A percentile compares a stretch with the other conserved stretches of the same genome.
phyloP scores from a whole-genome alignment of 2,888 invertebrate species.

The Sceliomorpha sp. region DNA sequence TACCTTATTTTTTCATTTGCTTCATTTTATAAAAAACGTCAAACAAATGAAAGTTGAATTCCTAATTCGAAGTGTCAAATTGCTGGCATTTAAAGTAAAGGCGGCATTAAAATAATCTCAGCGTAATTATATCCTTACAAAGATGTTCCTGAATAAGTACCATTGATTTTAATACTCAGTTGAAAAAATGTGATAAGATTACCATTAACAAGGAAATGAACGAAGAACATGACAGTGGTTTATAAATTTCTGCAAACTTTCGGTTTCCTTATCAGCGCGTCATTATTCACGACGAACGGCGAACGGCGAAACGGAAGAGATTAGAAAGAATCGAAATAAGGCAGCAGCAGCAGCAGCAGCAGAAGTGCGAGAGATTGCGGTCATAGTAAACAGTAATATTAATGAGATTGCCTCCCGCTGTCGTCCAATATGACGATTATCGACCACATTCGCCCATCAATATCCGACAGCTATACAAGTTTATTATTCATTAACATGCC shows the following conservation, averaged over 20 bases:
- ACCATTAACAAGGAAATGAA: background rate
- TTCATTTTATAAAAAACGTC: no score
- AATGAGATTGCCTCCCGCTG: conserved; percentile 67
- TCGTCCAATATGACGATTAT: conserved; percentile 64
- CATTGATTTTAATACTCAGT: no score
- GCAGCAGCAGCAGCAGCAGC: conserved; percentile 50
- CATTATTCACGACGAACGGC: conserved; percentile 5
- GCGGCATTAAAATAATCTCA: no score
- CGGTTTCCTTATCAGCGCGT: conserved; percentile 15
- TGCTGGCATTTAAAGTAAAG: no score
- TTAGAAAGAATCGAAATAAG: conserved; percentile 21
- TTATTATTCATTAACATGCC: conserved; percentile 75
- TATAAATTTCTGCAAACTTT: conserved; percentile 6
- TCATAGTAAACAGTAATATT: conserved; percentile 72
- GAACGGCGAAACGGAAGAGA: conserved; percentile 20
- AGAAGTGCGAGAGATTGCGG: conserved; percentile 62
- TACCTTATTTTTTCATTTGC: no score
- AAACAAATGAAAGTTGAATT: no score
- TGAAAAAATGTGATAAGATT: no score
- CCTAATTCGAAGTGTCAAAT: no score
- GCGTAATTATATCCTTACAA: no score
- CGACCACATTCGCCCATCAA: conserved; percentile 64
- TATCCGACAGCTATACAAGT: conserved; percentile 68
- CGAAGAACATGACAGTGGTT: background rate
- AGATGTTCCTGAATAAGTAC: no score